These are phyloP conservation scores for Bombus sylvicola DNA, from an alignment of 1,140 invertebrate genomes.

Conservation along the genomic window DNA sequence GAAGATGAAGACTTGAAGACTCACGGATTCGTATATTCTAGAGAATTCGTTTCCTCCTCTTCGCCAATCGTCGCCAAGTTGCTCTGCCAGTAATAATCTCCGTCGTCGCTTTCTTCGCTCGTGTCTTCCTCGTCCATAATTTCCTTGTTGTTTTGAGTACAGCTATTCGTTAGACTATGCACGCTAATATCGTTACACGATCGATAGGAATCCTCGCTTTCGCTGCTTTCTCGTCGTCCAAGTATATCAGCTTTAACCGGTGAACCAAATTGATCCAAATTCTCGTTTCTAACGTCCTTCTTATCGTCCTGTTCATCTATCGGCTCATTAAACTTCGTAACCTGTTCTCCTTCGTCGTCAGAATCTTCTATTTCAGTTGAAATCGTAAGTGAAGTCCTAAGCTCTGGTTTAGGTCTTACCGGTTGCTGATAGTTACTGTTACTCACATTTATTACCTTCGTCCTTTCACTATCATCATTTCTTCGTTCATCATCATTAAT, in stretches of 20 bases:
- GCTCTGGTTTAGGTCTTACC: neutral
- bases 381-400: slow-evolving; percentile 12
- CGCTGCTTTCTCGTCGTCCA: slow-evolving; percentile 13
- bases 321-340: slow-evolving; percentile 23
- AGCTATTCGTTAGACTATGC: slow-evolving; percentile 5
- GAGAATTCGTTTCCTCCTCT: slow-evolving; percentile 77
- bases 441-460: neutral
- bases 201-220: slow-evolving; percentile 52
- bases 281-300: neutral
- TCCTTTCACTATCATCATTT: neutral
- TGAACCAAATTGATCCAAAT: neutral
- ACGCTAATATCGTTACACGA: slow-evolving; percentile 47
- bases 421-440: neutral
- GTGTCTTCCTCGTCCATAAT: slow-evolving; percentile 62
- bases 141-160: slow-evolving; percentile 10
- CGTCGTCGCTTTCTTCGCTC: slow-evolving; percentile 72
- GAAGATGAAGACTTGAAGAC: slow-evolving; percentile 56
- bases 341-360: slow-evolving; percentile 35
- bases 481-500: neutral
- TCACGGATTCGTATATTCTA: slow-evolving; percentile 74
- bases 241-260: neutral
- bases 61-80: slow-evolving; percentile 79
- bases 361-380: slow-evolving; percentile 50
- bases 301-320: slow-evolving; percentile 4
- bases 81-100: slow-evolving; percentile 78